Conservation (phyloP, 1,140 invertebrate genomes). For the Papilio glaucus region DNA sequence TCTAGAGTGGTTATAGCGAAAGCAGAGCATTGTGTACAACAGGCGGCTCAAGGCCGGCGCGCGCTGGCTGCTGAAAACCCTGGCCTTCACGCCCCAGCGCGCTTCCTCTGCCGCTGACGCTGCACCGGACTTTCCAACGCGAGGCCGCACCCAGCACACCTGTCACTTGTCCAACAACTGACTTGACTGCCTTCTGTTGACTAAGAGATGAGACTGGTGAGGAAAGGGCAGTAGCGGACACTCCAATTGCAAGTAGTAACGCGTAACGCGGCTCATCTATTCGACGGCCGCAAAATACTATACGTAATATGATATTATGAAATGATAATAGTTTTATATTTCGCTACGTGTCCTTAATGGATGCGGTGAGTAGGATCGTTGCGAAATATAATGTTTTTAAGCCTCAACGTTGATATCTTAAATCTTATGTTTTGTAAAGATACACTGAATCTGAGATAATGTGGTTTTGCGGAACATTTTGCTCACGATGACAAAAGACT, state of each 20-base stretch:
- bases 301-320: background rate
- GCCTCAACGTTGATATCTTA: too few species aligned
- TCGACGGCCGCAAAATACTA: background rate
- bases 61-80: background rate
- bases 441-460: too few species aligned
- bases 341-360: background rate
- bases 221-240: too few species aligned
- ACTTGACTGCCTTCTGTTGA: background rate
- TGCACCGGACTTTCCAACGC: slow-evolving; percentile 6
- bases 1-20: background rate
- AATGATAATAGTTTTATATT: slow-evolving; percentile 2
- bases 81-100: background rate
- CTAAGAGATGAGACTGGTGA: background rate
- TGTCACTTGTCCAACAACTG: background rate
- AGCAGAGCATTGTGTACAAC: too few species aligned
- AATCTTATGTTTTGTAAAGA: too few species aligned
- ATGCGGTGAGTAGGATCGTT: too few species aligned
- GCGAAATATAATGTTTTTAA: too few species aligned
- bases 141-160: background rate
- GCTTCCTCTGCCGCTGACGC: background rate
- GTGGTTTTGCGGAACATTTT: too few species aligned
- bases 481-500: too few species aligned
- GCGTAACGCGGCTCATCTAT: background rate
- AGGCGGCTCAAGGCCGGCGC: background rate
- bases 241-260: too few species aligned